Evolutionary conservation across 2,888 invertebrate species (phyloP).

Genomic region (Himalopsyche kuldschensis): DNA sequence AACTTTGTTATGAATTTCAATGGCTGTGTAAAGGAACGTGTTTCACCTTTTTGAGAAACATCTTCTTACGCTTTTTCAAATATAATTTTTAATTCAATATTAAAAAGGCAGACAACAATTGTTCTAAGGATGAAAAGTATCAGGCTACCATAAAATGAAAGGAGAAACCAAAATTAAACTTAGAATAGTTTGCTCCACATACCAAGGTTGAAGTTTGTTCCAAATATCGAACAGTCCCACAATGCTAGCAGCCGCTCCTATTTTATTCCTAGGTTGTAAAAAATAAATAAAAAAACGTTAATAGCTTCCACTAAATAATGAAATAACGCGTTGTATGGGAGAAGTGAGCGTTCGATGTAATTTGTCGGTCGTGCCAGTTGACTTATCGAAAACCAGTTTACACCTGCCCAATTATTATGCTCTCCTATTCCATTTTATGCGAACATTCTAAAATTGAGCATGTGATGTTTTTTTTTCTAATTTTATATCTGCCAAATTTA

Average conservation of each 20-base stretch:
- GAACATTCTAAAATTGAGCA: not conserved
- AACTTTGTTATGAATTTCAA: too few species aligned
- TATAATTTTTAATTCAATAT: too few species aligned
- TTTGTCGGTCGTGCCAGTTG: not conserved
- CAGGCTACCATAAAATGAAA: not conserved
- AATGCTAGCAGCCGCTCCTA: not conserved
- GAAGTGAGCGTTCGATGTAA: not conserved
- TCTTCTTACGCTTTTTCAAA: too few species aligned
- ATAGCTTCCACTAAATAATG: constrained; percentile 9
- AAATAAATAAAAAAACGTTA: not conserved
- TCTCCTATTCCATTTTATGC: not conserved
- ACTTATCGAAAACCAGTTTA: constrained; percentile 3
- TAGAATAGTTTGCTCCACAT: not conserved
- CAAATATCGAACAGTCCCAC: not conserved
- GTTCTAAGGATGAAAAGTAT: not conserved
- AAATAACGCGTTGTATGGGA: constrained; percentile 2
- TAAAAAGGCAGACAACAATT: too few species aligned
- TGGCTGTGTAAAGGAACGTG: too few species aligned
- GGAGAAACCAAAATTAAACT: not conserved
- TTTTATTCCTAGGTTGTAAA: not conserved
- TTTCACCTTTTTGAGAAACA: too few species aligned
- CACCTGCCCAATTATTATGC: constrained; percentile 3
- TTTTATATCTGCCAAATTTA: not conserved
- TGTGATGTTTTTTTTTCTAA: not conserved
- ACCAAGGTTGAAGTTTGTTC: not conserved